phyloP scores from a whole-genome alignment of 2,888 invertebrate genomes.

The Calameuta idolon region DNA sequence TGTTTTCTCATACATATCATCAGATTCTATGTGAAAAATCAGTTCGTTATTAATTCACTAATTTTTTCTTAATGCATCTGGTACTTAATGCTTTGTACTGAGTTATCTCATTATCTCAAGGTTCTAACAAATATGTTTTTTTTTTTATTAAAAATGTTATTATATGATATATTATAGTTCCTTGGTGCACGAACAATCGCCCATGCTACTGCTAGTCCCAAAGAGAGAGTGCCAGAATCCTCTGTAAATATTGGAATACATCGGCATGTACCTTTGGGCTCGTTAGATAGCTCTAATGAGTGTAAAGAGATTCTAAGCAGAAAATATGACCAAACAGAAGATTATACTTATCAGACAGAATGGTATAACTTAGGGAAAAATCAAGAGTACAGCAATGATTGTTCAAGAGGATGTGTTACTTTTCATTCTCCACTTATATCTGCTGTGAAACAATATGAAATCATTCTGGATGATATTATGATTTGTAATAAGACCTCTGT shows the following conservation, averaged over 20 bases:
- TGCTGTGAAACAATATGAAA: conserved; percentile 31
- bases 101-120: not conserved
- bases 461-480: conserved; percentile 40
- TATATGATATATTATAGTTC: conserved; percentile 21
- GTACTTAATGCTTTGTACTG: not conserved
- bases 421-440: conserved; percentile 11
- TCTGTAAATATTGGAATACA: not conserved
- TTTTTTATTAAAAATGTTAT: not conserved
- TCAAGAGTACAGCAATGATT: not conserved
- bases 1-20: not conserved
- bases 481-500: conserved; percentile 34
- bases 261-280: not conserved
- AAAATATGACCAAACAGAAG: not conserved
- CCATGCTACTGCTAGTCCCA: conserved; percentile 15
- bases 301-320: not conserved
- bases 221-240: conserved; percentile 1
- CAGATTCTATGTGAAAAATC: not conserved
- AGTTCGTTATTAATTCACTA: not conserved
- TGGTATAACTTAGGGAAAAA: conserved; percentile 9
- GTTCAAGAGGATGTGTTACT: not conserved
- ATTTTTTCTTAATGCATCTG: not conserved
- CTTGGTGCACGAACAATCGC: conserved; percentile 19
- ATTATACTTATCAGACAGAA: not conserved
- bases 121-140: not conserved
- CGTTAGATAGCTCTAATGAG: not conserved